These are phyloP conservation scores for Rhabdophis nuchalis DNA, from an alignment of 2,797 vertebrate genomes.

Conservation along the genomic window DNA sequence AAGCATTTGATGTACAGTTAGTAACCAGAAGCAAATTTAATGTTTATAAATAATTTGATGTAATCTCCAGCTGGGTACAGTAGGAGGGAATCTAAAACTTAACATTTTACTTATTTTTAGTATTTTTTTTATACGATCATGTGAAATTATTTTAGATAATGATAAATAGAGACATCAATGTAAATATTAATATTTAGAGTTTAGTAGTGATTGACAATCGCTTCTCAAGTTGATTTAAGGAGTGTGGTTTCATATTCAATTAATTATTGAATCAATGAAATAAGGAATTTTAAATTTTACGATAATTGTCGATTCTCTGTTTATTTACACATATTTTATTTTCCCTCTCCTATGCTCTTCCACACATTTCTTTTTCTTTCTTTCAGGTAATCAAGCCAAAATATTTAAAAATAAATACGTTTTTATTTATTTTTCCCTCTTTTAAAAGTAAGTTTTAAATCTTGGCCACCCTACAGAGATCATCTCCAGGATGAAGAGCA, in stretches of 20 bases:
- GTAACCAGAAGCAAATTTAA: background rate
- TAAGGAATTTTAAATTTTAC: background rate
- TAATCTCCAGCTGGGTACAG: background rate
- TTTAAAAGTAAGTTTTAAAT: background rate
- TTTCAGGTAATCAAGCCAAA: background rate
- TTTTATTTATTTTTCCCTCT: background rate
- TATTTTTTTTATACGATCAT: background rate
- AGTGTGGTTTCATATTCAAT: background rate
- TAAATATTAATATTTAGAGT: background rate
- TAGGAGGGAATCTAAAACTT: background rate
- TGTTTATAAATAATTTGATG: background rate
- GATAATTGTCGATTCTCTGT: background rate
- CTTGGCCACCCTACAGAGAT: background rate
- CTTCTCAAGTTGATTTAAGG: background rate
- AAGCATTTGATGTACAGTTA: background rate
- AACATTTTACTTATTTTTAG: background rate
- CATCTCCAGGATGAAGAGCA: background rate
- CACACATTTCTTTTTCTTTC: background rate
- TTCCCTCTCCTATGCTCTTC: background rate
- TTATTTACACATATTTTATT: background rate
- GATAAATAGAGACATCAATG: background rate
- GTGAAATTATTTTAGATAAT: background rate
- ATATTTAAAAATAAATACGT: background rate
- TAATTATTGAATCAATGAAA: background rate
- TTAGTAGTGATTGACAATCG: background rate